Conservation (phyloP, 2,113 vertebrate genomes). For the Narcine bancroftii region DNA sequence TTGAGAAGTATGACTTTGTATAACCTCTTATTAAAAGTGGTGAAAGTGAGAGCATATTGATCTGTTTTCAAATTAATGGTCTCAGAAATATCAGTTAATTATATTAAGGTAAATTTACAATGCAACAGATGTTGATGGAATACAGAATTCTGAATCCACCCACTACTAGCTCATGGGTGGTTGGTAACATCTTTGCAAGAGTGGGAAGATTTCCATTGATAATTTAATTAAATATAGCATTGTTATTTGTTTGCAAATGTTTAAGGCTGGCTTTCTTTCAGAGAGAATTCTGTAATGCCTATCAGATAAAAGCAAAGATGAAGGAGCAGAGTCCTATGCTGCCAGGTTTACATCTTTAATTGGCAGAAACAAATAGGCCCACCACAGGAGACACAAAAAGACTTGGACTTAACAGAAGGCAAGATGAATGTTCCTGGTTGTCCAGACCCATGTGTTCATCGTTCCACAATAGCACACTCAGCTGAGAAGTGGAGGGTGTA, state of each 20-base stretch:
- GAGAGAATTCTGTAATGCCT: not conserved
- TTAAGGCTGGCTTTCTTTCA: not conserved
- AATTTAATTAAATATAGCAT: constrained; percentile 1
- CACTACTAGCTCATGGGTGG: not conserved
- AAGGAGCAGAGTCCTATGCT: not conserved
- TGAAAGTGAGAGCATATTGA: not conserved
- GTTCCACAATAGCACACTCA: too few relatives aligned
- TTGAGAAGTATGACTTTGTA: not conserved
- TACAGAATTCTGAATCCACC: not conserved
- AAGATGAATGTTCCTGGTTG: not conserved
- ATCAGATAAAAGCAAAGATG: not conserved
- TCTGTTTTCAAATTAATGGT: not conserved
- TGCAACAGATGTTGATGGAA: not conserved
- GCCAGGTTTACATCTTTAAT: not conserved
- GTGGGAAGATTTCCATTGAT: not conserved
- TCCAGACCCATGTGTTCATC: not conserved
- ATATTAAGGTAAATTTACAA: not conserved
- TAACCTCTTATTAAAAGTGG: not conserved
- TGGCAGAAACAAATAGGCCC: not conserved
- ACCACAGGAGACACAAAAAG: not conserved
- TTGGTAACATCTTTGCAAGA: not conserved
- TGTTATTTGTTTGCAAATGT: not conserved
- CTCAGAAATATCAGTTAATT: not conserved
- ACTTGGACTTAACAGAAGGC: not conserved
- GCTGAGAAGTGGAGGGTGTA: not conserved